Percentiles rank a stretch among this genome's conserved stretches.
Evolutionary conservation across 2,888 invertebrate species (phyloP).

Genomic region (Bembecia ichneumoniformis): DNA sequence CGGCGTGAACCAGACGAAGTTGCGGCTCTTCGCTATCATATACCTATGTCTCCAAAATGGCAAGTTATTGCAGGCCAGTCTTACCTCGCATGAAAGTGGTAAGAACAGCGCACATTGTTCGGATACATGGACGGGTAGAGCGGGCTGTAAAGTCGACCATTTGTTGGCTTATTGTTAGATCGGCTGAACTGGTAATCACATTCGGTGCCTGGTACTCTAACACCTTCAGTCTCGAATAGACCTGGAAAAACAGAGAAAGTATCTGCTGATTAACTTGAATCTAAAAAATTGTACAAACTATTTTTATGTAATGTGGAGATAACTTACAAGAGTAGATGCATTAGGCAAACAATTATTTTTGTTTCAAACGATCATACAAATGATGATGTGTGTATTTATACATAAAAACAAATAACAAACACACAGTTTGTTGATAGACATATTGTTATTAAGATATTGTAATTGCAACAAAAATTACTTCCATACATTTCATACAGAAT

Average conservation of each 20-base stretch:
- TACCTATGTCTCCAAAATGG: too few relatives aligned
- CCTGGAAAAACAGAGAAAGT: conserved; percentile 66
- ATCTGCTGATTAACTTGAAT: background rate
- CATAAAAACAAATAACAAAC: too few relatives aligned
- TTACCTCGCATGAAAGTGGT: conserved; percentile 89
- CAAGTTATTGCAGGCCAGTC: conserved; percentile 1
- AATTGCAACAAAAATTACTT: too few relatives aligned
- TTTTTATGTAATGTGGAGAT: background rate
- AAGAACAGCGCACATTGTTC: conserved; percentile 89
- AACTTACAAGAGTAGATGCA: too few relatives aligned
- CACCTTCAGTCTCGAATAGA: conserved; percentile 85
- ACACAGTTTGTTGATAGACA: too few relatives aligned
- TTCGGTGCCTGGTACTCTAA: conserved; percentile 80
- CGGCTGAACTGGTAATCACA: conserved; percentile 90
- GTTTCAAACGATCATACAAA: too few relatives aligned
- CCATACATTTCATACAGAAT: too few relatives aligned
- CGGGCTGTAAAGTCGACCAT: conserved; percentile 91
- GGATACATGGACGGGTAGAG: conserved; percentile 97
- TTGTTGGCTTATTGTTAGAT: conserved; percentile 76
- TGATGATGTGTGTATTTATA: too few relatives aligned
- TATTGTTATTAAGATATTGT: too few relatives aligned
- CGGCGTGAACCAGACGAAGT: too few relatives aligned
- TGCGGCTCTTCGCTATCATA: too few relatives aligned
- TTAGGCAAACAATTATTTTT: too few relatives aligned
- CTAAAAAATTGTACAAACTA: background rate